Percentiles rank a stretch among this genome's conserved stretches.
phyloP scores from a whole-genome alignment of 2,888 invertebrate species.

The Tipula helvola region DNA sequence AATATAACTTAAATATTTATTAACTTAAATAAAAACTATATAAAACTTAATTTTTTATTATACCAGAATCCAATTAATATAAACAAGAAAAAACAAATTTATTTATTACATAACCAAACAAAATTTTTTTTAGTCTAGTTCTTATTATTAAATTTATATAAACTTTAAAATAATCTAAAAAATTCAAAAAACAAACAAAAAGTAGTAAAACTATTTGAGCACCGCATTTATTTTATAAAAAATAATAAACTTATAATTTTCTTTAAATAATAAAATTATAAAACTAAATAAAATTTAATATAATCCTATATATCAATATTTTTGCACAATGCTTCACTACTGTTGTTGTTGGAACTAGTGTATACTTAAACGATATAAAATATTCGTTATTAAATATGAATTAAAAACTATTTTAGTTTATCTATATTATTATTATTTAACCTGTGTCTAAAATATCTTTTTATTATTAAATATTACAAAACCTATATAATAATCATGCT shows the following conservation, averaged over 20 bases:
- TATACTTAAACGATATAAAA: neutral
- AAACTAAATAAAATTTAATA: neutral
- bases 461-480: neutral
- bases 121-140: neutral
- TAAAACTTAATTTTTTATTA: neutral
- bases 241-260: neutral
- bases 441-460: neutral
- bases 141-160: neutral
- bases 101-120: neutral
- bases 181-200: neutral
- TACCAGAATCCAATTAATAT: neutral
- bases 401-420: neutral
- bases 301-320: neutral
- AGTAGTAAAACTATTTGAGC: conserved; percentile 4
- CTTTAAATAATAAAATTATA: neutral
- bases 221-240: neutral
- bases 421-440: neutral
- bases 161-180: neutral
- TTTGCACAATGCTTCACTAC: neutral
- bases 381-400: neutral
- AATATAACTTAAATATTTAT: neutral
- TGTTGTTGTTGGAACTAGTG: neutral
- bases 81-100: neutral
- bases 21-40: neutral
- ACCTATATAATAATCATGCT: neutral